Conservation (phyloP, 2,888 invertebrate species). For the Eudemis profundana region DNA sequence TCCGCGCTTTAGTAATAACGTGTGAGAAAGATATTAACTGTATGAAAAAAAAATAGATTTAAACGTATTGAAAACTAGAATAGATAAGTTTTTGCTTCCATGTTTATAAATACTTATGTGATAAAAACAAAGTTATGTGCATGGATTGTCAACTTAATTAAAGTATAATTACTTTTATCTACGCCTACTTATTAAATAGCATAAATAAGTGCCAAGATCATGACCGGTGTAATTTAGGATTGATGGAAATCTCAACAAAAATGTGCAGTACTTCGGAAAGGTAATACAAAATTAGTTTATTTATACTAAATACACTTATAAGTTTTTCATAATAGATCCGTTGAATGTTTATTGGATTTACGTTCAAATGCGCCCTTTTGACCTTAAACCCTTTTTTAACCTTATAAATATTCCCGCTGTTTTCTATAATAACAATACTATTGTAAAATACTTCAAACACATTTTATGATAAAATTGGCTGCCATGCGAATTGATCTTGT, state of each 20-base stretch:
- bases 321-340: not conserved
- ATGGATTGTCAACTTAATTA: not conserved
- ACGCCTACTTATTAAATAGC: not conserved
- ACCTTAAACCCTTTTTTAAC: no score
- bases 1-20: conserved; percentile 20
- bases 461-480: not conserved
- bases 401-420: not conserved
- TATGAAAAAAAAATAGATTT: conserved; percentile 18
- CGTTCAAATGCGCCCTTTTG: not conserved
- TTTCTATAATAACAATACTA: not conserved
- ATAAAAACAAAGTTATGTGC: conserved; percentile 17
- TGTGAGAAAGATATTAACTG: not conserved
- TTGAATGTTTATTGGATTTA: not conserved
- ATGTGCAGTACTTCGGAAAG: conserved; percentile 17
- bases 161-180: not conserved
- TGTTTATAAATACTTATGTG: not conserved
- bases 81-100: conserved; percentile 4
- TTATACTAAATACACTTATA: not conserved
- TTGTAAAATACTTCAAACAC: not conserved
- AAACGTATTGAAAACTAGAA: conserved; percentile 23
- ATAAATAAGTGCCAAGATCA: conserved; percentile 19
- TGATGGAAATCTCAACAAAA: conserved; percentile 23
- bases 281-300: conserved; percentile 8
- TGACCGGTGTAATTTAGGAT: conserved; percentile 33
- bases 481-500: not conserved